phyloP scores from a whole-genome alignment of 2,888 invertebrate genomes.

The Silvanus unidentatus region DNA sequence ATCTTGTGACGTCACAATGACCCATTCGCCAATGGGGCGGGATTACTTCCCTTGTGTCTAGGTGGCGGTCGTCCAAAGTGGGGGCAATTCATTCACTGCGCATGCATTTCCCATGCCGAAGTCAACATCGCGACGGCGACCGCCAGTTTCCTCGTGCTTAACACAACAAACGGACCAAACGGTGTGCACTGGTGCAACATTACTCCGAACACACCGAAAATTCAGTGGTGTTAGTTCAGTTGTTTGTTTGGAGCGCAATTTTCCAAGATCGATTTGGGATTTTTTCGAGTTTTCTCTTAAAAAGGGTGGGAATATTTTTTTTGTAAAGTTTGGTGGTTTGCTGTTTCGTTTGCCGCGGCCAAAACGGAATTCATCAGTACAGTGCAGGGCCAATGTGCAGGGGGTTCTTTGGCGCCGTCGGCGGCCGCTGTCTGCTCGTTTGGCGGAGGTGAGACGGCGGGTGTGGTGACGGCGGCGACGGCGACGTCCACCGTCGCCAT shows the following conservation, averaged over 20 bases:
- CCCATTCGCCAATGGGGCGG: constrained; percentile 31
- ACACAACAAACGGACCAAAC: constrained; percentile 2
- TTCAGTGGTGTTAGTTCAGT: no score
- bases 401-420: constrained; percentile 29
- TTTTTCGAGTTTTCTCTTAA: not conserved
- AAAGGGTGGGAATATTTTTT: no score
- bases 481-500: constrained; percentile 45
- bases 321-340: no score
- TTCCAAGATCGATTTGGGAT: constrained; percentile 1
- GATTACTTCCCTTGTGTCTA: constrained; percentile 5
- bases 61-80: constrained; percentile 13
- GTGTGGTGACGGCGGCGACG: constrained; percentile 35
- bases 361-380: constrained; percentile 41
- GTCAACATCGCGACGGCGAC: constrained; percentile 18
- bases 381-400: constrained; percentile 43
- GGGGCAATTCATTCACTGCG: constrained; percentile 23
- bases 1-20: constrained; percentile 41
- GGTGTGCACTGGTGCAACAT: constrained; percentile 1
- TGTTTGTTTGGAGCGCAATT: constrained; percentile 9
- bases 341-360: constrained; percentile 16
- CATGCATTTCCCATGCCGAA: constrained; percentile 11
- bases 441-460: constrained; percentile 34
- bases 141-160: constrained; percentile 28
- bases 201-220: constrained; percentile 5
- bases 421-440: constrained; percentile 34